Percentiles rank a stretch among this genome's conserved stretches.
phyloP scores from a whole-genome alignment of 2,113 vertebrate species.

The Nestor notabilis region DNA sequence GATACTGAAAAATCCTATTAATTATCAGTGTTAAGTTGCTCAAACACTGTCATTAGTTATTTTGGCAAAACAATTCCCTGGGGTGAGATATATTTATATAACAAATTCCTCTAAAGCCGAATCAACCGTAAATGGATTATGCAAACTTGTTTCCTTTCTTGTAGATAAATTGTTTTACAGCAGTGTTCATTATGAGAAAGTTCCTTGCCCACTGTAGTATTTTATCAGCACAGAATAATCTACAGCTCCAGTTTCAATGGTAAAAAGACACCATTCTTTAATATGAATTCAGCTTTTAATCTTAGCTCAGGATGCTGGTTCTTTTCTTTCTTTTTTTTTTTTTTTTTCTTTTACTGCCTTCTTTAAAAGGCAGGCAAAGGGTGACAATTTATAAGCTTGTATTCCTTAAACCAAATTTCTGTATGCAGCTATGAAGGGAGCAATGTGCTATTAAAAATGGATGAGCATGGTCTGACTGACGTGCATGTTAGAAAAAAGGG shows the following conservation, averaged over 20 bases:
- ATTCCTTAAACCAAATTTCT: not conserved
- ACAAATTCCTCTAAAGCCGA: slow-evolving; percentile 54
- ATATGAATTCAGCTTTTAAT: slow-evolving; percentile 48
- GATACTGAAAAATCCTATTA: slow-evolving; percentile 63
- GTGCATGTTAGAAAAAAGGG: not conserved
- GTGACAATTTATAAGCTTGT: not conserved
- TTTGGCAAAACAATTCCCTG: slow-evolving; percentile 48
- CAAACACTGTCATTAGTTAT: slow-evolving; percentile 58
- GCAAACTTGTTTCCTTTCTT: slow-evolving; percentile 57
- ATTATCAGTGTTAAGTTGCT: slow-evolving; percentile 64
- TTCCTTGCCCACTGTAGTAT: slow-evolving; percentile 31
- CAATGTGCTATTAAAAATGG: not conserved
- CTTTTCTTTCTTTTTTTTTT: not conserved
- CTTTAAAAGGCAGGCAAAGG: not conserved
- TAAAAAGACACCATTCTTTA: slow-evolving; percentile 47
- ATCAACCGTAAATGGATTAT: slow-evolving; percentile 53
- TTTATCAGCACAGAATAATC: slow-evolving; percentile 55
- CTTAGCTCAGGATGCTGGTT: not conserved
- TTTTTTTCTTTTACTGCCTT: not conserved
- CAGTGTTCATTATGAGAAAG: slow-evolving; percentile 30
- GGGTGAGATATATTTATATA: slow-evolving; percentile 54
- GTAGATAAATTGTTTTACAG: slow-evolving; percentile 67
- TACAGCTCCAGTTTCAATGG: slow-evolving; percentile 24
- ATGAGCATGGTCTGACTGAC: not conserved
- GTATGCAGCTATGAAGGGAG: not conserved